phyloP scores from a whole-genome alignment of 2,797 vertebrate genomes.

The Sphenopsis melanotis region DNA sequence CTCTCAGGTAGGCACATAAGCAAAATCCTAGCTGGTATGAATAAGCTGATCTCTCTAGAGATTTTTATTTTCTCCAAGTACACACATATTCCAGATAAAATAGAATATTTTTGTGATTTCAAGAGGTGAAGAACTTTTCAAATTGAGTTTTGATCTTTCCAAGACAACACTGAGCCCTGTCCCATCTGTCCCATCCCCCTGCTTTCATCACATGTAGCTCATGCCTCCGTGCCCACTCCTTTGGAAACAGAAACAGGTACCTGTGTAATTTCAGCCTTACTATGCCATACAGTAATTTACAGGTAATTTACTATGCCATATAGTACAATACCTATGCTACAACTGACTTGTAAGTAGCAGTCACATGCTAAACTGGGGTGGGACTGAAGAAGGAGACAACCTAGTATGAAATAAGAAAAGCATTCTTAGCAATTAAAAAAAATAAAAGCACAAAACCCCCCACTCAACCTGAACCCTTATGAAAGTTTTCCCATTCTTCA shows the following conservation, averaged over 20 bases:
- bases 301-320: not conserved
- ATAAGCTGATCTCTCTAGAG: not conserved
- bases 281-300: not conserved
- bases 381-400: not conserved
- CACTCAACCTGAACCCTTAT: not conserved
- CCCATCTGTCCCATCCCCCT: not conserved
- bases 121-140: not conserved
- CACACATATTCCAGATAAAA: not conserved
- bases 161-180: not conserved
- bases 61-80: not conserved
- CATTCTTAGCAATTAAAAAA: not conserved
- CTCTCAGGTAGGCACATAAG: not conserved
- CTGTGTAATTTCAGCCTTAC: not conserved
- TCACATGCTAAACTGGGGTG: not conserved
- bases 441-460: not conserved
- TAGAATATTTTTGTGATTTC: not conserved
- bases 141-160: not conserved
- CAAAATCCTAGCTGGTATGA: not conserved
- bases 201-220: not conserved
- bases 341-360: not conserved
- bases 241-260: not conserved
- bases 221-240: fast-evolving
- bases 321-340: not conserved
- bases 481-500: not conserved
- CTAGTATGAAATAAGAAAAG: not conserved